phyloP scores from a whole-genome alignment of 2,888 invertebrate species.

The Panzeria rudis region DNA sequence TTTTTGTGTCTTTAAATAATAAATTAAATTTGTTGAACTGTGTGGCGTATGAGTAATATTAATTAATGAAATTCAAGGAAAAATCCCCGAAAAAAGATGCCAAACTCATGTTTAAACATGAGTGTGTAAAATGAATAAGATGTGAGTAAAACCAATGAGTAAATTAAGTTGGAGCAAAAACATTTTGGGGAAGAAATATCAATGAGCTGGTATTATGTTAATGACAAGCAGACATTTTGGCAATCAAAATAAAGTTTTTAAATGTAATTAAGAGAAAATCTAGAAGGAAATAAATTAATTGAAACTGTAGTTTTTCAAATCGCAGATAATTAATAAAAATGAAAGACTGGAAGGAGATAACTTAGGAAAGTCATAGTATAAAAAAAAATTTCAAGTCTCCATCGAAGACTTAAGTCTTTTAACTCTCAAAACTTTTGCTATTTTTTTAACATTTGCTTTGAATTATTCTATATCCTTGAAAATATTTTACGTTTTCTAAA shows the following conservation, averaged over 20 bases:
- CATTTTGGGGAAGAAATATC: conserved; percentile 20
- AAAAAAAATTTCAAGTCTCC: no score
- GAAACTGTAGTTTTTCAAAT: not conserved
- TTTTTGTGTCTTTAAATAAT: conserved; percentile 67
- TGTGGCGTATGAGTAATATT: conserved; percentile 70
- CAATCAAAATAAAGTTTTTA: conserved; percentile 48
- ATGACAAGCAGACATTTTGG: conserved; percentile 53
- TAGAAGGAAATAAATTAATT: not conserved
- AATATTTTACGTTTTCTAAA: not conserved
- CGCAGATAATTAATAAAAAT: conserved; percentile 29
- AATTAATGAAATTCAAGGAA: conserved; percentile 65
- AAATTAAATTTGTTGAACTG: conserved; percentile 69
- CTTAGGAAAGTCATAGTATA: not conserved
- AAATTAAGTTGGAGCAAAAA: conserved; percentile 45
- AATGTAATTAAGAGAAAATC: conserved; percentile 29
- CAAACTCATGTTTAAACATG: not conserved
- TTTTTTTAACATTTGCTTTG: no score
- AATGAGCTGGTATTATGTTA: conserved; percentile 51
- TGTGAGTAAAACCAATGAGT: conserved; percentile 44
- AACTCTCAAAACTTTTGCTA: no score
- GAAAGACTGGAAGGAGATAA: not conserved
- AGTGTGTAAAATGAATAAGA: conserved; percentile 1
- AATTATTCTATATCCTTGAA: no score
- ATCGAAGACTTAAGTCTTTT: no score
- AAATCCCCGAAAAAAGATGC: not conserved